Evolutionary conservation across 2,888 invertebrate genomes (phyloP).

Genomic region (Philaethria dido): DNA sequence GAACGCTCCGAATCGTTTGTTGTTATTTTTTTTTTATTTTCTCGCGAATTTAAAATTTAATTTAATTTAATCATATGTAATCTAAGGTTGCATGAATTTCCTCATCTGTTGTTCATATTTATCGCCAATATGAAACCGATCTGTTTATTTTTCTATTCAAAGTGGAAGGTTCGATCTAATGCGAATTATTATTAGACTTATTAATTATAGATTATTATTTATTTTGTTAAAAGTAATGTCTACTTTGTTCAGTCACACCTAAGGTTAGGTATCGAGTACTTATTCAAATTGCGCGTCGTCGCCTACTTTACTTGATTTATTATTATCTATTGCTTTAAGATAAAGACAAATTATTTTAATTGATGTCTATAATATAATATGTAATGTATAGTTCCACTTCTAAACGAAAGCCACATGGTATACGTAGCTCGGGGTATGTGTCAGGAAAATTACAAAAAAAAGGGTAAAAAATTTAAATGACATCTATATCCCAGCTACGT

Average conservation of each 20-base stretch:
- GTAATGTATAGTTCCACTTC: slow-evolving; percentile 17
- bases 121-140: slow-evolving; percentile 59
- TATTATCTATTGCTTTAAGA: slow-evolving; percentile 57
- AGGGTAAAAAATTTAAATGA: neutral
- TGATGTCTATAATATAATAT: slow-evolving; percentile 49
- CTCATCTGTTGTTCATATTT: slow-evolving; percentile 62
- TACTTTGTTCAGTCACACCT: slow-evolving; percentile 58
- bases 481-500: neutral
- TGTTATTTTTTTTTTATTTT: slow-evolving; percentile 53
- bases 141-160: slow-evolving; percentile 60
- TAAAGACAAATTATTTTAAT: slow-evolving; percentile 64
- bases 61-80: slow-evolving; percentile 7
- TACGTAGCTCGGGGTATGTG: neutral
- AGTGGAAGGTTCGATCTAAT: slow-evolving; percentile 67
- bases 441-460: neutral
- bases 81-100: slow-evolving; percentile 46
- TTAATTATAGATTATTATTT: slow-evolving; percentile 67
- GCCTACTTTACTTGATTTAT: slow-evolving; percentile 48
- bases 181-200: slow-evolving; percentile 65
- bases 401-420: slow-evolving; percentile 3
- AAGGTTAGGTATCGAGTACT: slow-evolving; percentile 63
- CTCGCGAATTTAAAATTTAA: slow-evolving; percentile 48
- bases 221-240: slow-evolving; percentile 64
- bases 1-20: slow-evolving; percentile 53
- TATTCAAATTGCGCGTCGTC: slow-evolving; percentile 54